Percentiles rank a stretch among this genome's conserved stretches.
These are phyloP conservation scores for Meghimatium bilineatum DNA, from an alignment of 2,888 invertebrate genomes.

Conservation along the genomic window DNA sequence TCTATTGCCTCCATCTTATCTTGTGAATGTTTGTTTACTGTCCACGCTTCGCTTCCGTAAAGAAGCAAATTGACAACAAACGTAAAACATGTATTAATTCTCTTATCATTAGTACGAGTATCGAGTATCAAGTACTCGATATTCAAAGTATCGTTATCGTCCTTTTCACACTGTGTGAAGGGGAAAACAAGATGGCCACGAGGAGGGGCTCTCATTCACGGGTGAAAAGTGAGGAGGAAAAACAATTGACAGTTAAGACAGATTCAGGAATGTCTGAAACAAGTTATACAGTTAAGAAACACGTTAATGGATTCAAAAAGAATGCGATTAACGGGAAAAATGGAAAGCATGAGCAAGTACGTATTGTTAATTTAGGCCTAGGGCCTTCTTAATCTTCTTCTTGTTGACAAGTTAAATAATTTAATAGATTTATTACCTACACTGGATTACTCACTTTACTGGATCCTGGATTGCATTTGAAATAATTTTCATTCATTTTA, in stretches of 20 bases:
- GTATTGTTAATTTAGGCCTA: slow-evolving; percentile 2
- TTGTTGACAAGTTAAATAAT: no score
- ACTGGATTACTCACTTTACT: no score
- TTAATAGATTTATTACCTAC: no score
- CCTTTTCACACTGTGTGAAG: not conserved
- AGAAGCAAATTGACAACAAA: no score
- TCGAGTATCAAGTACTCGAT: not conserved
- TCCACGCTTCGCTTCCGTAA: no score
- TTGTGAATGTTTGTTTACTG: no score
- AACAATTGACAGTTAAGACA: not conserved
- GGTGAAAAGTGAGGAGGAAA: not conserved
- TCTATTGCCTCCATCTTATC: no score
- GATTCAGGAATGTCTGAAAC: slow-evolving; percentile 3
- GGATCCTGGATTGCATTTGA: no score
- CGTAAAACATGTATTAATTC: no score
- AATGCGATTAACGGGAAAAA: slow-evolving; percentile 56
- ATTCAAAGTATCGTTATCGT: not conserved
- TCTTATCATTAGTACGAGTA: no score
- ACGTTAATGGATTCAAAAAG: slow-evolving; percentile 51
- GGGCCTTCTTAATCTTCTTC: no score
- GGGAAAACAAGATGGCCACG: slow-evolving; percentile 50
- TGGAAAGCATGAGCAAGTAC: slow-evolving; percentile 60
- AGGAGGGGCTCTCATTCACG: slow-evolving; percentile 50
- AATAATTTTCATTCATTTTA: no score
- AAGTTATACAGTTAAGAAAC: slow-evolving; percentile 19